Evolutionary conservation across 2,113 vertebrate species (phyloP).

Genomic region (Oceanodroma tethys): DNA sequence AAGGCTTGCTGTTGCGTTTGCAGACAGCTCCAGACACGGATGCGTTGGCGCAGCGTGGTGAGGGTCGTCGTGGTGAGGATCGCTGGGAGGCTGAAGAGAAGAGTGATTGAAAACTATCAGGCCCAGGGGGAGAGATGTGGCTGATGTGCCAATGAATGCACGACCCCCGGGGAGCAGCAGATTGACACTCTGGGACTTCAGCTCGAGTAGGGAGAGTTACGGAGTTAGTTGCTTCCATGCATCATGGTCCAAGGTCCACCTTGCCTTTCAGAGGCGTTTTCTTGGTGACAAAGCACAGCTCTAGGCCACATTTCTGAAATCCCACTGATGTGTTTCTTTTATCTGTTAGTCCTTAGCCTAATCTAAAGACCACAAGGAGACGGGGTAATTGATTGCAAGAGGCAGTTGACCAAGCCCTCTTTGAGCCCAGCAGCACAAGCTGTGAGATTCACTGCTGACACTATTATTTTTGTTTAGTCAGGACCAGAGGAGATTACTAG

Average conservation of each 20-base stretch:
- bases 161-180: fast-evolving
- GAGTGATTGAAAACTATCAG: neutral
- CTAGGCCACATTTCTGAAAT: neutral
- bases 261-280: neutral
- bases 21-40: neutral
- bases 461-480: too few relatives aligned
- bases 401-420: neutral
- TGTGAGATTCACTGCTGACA: neutral
- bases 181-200: neutral
- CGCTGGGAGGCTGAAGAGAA: neutral
- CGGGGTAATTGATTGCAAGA: neutral
- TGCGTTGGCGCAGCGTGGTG: neutral
- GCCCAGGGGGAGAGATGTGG: neutral
- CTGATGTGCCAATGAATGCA: neutral
- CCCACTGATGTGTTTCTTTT: neutral
- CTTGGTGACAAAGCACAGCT: neutral
- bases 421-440: neutral
- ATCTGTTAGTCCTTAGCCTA: neutral
- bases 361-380: neutral
- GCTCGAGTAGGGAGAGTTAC: fast-evolving
- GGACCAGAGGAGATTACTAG: neutral
- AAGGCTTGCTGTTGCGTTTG: neutral
- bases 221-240: neutral
- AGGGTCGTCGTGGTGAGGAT: neutral
- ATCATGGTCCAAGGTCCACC: neutral